Conservation (phyloP, 2,113 vertebrate species). For the Phrynocephalus versicolor region DNA sequence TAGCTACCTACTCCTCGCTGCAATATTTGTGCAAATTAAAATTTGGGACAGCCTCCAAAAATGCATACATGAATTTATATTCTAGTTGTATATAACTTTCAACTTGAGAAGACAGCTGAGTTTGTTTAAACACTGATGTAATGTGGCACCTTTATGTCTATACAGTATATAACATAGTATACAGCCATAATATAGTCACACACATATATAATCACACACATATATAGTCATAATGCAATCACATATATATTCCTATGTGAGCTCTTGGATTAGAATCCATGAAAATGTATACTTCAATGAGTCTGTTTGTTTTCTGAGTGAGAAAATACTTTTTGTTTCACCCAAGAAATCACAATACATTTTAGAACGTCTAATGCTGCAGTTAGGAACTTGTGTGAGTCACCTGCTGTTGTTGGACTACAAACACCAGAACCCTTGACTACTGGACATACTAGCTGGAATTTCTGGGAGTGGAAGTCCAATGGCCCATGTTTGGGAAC, state of each 20-base stretch:
- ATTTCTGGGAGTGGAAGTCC: not conserved
- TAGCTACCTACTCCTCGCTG: not conserved
- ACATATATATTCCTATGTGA: too few relatives aligned
- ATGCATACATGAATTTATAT: not conserved
- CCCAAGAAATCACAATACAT: not conserved
- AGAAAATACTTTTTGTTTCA: not conserved
- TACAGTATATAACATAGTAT: too few relatives aligned
- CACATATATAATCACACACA: too few relatives aligned
- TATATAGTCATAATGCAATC: too few relatives aligned
- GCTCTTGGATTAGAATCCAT: too few relatives aligned
- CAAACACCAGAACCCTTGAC: not conserved
- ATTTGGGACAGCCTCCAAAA: not conserved
- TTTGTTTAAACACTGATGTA: too few relatives aligned
- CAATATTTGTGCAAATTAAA: not conserved
- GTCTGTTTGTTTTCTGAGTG: too few relatives aligned
- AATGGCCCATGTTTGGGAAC: too few relatives aligned
- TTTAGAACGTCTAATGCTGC: not conserved
- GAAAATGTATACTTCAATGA: too few relatives aligned
- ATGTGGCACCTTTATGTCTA: too few relatives aligned
- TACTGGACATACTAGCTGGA: not conserved
- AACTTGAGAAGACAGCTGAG: too few relatives aligned
- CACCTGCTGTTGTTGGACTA: not conserved
- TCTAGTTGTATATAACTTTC: not conserved
- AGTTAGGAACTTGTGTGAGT: not conserved
- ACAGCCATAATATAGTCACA: too few relatives aligned